Evolutionary conservation across 2,797 vertebrate genomes (phyloP), one percentile per base, ranked within the genome.

Genomic region (Nannoperca obscura): DNA sequence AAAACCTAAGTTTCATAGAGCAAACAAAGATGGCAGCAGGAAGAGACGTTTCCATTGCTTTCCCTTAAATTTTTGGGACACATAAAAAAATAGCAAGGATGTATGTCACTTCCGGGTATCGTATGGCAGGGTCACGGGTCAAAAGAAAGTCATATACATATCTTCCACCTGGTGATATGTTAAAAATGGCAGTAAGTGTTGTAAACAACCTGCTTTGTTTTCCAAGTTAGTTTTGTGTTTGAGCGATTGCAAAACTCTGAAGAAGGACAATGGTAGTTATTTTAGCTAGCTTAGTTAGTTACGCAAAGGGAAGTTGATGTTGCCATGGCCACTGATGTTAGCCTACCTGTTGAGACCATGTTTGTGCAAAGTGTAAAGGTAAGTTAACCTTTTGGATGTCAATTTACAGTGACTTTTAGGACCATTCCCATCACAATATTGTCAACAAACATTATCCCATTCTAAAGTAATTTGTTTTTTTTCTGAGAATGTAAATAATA

Each of bases 21-120:
- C 24, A 27, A 27, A 27, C 24, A 27, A 27, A 27, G 24, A 27
- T 27, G 24, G 2, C 2, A 27, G 24, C 24, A 27, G 24, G 24
- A 27, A 27, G 24, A 27, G 24, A 27, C 24, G 24, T 27, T 27
- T 27, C 24, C 24, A 27, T 27, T 27, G 24, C 24, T 27, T 27
- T 27, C 24, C 24, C 24, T 27, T 27, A 27, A 27, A 32, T 12
- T 58, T 34, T 24, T 7, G 8, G 34, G 40, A 47, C 40, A 27
- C 20, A 19, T 10, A 20, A 14, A 40, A 8, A 1, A 12, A 7
- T 22, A 32, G 15, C 20, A 3, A 13, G 1, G 30, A 12, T 1
- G 5, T 19, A 3, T 11, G 55, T 69, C 65, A 62, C 49, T 76
- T 69, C 74, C 74, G 15, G 64, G 54, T 42, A 3, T n/a, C 54